A percentile compares a stretch with the other conserved stretches of the same genome.
Conservation (phyloP, 2,888 invertebrate genomes). For the Spialia ferax region DNA sequence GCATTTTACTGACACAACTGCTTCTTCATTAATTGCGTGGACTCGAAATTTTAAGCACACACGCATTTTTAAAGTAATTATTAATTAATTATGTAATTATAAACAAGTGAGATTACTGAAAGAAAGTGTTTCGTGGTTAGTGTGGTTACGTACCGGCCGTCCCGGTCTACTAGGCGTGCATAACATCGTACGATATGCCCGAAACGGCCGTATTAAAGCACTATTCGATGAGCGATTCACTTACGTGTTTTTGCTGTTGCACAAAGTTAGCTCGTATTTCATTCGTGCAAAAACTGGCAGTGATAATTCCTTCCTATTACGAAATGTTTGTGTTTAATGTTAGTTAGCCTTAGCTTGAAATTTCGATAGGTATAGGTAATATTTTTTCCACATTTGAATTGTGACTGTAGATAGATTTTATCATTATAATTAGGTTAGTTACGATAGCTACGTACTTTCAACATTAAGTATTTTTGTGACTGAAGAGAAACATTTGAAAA, state of each 20-base stretch:
- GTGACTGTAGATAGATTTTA: too few species aligned
- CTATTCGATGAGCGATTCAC: constrained; percentile 22
- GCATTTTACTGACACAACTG: not conserved
- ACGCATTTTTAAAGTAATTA: constrained; percentile 44
- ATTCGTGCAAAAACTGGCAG: constrained; percentile 8
- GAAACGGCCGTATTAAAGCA: constrained; percentile 8
- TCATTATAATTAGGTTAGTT: too few species aligned
- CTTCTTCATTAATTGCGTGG: constrained; percentile 7
- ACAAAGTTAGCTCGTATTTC: constrained; percentile 8
- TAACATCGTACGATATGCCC: constrained; percentile 36
- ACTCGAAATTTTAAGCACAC: constrained; percentile 16
- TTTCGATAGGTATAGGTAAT: too few species aligned
- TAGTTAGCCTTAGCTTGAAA: too few species aligned
- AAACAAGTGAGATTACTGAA: constrained; percentile 47
- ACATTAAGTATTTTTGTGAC: too few species aligned
- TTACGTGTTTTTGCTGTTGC: constrained; percentile 23
- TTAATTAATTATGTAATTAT: too few species aligned
- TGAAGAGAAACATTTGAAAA: too few species aligned
- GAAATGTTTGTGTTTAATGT: too few species aligned
- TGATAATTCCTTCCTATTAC: constrained; percentile 16
- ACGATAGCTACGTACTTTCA: too few species aligned
- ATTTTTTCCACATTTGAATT: too few species aligned
- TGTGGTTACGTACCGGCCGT: constrained; percentile 1
- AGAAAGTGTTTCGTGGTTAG: constrained; percentile 52
- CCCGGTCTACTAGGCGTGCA: constrained; percentile 33